Conservation (phyloP, 2,113 vertebrate species). For the Vimba vimba region DNA sequence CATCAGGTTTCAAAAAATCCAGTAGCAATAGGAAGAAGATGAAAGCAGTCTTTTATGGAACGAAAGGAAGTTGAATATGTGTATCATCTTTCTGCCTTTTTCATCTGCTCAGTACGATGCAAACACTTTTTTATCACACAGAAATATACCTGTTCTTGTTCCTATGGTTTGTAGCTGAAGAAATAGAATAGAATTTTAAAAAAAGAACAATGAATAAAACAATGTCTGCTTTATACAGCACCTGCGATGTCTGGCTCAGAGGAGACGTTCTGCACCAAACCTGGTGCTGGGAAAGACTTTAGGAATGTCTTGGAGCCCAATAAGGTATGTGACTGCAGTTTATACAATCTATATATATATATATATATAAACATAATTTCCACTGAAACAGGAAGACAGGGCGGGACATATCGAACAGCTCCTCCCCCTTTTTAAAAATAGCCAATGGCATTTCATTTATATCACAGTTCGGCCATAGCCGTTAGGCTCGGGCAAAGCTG, state of each 20-base stretch:
- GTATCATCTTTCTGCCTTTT: not conserved
- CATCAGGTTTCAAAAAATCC: not conserved
- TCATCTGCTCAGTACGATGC: not conserved
- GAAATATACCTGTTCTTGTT: not conserved
- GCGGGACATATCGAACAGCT: no score
- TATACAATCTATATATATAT: no score
- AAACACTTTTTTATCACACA: not conserved
- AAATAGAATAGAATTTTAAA: not conserved
- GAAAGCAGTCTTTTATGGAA: not conserved
- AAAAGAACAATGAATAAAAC: not conserved
- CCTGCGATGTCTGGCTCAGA: slow-evolving; percentile 69
- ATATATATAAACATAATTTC: no score
- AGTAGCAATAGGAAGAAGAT: not conserved
- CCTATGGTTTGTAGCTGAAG: no score
- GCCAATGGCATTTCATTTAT: no score
- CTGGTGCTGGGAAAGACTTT: slow-evolving; percentile 73
- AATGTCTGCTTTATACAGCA: slow-evolving; percentile 62
- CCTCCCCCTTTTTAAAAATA: no score
- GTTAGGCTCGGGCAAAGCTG: no score
- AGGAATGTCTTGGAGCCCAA: slow-evolving; percentile 73
- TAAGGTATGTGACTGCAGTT: slow-evolving; percentile 64
- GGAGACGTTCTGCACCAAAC: slow-evolving; percentile 73
- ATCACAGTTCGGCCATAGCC: no score
- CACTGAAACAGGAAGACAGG: no score
- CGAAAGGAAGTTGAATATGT: not conserved